Evolutionary conservation across 2,797 vertebrate species (phyloP).

Genomic region (Esox masquinongy): DNA sequence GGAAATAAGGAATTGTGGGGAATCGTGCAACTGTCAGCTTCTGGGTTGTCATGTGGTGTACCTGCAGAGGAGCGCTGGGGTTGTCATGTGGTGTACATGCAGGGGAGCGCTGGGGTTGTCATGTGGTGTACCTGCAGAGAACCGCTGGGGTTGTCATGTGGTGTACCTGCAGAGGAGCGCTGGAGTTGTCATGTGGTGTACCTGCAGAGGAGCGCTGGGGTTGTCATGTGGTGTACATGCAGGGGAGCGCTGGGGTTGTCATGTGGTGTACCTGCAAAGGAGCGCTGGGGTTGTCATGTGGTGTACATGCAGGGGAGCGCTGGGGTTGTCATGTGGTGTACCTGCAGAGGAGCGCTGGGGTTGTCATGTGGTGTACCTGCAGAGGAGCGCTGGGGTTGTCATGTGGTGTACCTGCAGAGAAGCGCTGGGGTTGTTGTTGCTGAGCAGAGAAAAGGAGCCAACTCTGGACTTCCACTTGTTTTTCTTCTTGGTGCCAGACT

Average conservation of each 20-base stretch:
- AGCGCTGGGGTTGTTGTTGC: slow-evolving; percentile 54
- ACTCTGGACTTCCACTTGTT: slow-evolving; percentile 59
- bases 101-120: neutral
- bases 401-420: too few relatives aligned
- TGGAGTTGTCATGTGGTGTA: slow-evolving; percentile 50
- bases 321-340: neutral
- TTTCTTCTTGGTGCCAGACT: slow-evolving; percentile 60
- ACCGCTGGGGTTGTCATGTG: slow-evolving; percentile 40
- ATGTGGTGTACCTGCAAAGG: neutral
- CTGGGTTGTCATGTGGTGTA: too few relatives aligned
- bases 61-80: neutral
- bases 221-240: slow-evolving; percentile 17
- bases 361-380: slow-evolving; percentile 21
- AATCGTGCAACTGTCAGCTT: too few relatives aligned
- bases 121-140: neutral
- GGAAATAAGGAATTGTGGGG: too few relatives aligned
- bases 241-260: slow-evolving; percentile 26
- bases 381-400: slow-evolving; percentile 45
- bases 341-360: slow-evolving; percentile 24
- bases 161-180: slow-evolving; percentile 24
- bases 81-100: too few relatives aligned
- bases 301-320: too few relatives aligned
- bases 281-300: neutral
- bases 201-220: slow-evolving; percentile 51
- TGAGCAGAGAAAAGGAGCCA: slow-evolving; percentile 69